phyloP scores from a whole-genome alignment of 1,140 invertebrate genomes.

The Leptonema lineaticorne region DNA sequence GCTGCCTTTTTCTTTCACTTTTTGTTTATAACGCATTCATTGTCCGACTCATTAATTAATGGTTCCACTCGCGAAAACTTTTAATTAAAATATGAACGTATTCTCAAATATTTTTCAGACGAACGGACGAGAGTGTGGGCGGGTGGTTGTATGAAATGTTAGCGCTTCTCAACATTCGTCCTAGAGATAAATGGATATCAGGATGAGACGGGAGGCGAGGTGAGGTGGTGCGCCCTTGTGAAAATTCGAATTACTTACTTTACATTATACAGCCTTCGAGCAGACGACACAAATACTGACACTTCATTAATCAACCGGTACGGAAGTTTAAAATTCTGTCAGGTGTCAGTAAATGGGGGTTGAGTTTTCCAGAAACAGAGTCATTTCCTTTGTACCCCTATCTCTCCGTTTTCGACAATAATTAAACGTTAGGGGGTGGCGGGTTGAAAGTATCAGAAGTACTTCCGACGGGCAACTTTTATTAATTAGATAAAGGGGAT shows the following conservation, averaged over 20 bases:
- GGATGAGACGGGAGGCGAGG: constrained; percentile 4
- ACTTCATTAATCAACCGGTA: constrained; percentile 30
- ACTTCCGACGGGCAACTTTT: constrained; percentile 15
- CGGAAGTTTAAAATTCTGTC: constrained; percentile 23
- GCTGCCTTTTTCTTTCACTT: no score
- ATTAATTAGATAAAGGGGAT: constrained; percentile 10
- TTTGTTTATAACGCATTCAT: no score
- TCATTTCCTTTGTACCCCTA: no score
- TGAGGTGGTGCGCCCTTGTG: no score
- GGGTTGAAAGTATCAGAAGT: not conserved
- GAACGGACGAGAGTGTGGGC: not conserved
- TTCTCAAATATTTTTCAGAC: not conserved
- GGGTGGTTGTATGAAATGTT: no score
- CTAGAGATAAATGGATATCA: constrained; percentile 14
- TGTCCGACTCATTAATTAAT: constrained; percentile 19
- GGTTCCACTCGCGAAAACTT: constrained; percentile 13
- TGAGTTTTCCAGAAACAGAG: not conserved
- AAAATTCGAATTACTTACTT: no score
- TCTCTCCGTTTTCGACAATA: no score
- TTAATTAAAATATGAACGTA: constrained; percentile 24
- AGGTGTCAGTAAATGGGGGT: not conserved
- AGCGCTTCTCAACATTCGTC: not conserved
- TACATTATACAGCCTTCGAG: no score
- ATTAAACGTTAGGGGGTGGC: not conserved
- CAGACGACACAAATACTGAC: constrained; percentile 30